Conservation (phyloP, 64 coral and sea anemone species). For the Astreopora myriophthalma region DNA sequence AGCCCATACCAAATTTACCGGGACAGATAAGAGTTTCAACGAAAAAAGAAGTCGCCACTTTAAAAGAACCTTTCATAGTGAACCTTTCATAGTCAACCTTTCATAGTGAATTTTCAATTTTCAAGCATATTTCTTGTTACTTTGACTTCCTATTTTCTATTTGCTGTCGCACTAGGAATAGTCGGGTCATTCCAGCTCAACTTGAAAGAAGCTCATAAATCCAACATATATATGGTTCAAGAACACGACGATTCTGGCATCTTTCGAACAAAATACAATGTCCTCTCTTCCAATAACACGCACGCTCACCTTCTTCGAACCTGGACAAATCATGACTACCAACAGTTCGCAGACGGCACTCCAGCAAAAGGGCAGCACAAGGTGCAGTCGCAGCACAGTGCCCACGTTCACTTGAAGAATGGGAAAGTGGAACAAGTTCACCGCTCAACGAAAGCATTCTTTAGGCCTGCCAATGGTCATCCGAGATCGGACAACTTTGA, state of each 20-base stretch:
- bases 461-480: constrained; percentile 38
- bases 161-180: constrained; percentile 69
- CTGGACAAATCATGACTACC: constrained; percentile 85
- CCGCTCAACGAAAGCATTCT: constrained; percentile 19
- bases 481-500: constrained; percentile 70
- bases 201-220: not conserved
- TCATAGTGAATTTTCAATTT: too few species aligned
- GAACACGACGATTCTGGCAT: constrained; percentile 94
- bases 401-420: constrained; percentile 31
- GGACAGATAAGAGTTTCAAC: too few species aligned
- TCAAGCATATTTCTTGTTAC: not conserved
- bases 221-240: constrained; percentile 1
- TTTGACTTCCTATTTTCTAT: not conserved
- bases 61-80: too few species aligned
- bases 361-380: constrained; percentile 69
- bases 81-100: too few species aligned
- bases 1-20: too few species aligned
- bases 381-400: constrained; percentile 28
- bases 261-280: constrained; percentile 67
- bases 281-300: constrained; percentile 37
- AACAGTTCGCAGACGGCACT: constrained; percentile 66
- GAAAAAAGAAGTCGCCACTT: too few species aligned
- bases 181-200: constrained; percentile 77
- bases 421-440: constrained; percentile 30
- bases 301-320: constrained; percentile 53